Conservation (phyloP, 2,797 vertebrate species). For the Alauda arvensis region DNA sequence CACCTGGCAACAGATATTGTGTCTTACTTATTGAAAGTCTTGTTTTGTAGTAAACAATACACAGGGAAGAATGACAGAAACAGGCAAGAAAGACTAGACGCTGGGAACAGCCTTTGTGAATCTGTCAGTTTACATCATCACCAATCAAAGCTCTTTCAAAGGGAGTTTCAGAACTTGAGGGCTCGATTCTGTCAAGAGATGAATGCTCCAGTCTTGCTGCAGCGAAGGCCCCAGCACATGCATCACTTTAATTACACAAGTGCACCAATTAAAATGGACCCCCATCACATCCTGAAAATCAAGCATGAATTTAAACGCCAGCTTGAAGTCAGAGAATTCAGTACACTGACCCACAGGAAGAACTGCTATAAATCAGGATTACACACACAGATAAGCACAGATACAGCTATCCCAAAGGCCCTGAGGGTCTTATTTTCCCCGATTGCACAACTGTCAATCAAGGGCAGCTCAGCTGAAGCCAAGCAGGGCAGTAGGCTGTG, state of each 20-base stretch:
- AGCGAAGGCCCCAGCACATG: background rate
- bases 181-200: background rate
- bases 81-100: background rate
- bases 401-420: background rate
- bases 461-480: conserved; percentile 1
- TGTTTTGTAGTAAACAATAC: conserved; percentile 26
- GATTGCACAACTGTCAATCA: background rate
- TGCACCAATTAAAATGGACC: background rate
- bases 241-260: conserved; percentile 22
- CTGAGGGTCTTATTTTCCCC: background rate
- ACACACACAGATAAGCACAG: background rate
- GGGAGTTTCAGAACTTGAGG: background rate
- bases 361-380: background rate
- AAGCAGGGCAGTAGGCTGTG: background rate
- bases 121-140: conserved; percentile 29
- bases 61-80: conserved; percentile 8
- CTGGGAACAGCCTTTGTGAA: conserved; percentile 25
- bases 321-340: background rate
- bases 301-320: background rate
- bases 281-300: rapidly evolving
- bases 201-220: background rate
- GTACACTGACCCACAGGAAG: background rate
- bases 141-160: background rate
- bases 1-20: conserved; percentile 22
- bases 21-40: background rate